A percentile compares a stretch with the other conserved stretches of the same genome.
Conservation (phyloP, 2,797 vertebrate species). For the Amphiprion clarkii region DNA sequence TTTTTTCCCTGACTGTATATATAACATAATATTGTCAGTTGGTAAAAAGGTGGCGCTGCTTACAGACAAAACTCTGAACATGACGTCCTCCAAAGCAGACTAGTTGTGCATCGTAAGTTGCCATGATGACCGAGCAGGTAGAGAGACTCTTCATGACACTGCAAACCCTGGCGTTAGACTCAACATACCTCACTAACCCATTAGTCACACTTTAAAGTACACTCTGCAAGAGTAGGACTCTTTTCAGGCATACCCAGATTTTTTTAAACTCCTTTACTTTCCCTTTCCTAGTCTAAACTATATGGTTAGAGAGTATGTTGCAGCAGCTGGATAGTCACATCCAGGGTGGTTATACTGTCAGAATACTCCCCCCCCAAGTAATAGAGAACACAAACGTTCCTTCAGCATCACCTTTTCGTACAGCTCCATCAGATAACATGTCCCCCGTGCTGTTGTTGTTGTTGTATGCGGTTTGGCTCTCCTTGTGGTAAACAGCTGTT, state of each 20-base stretch:
- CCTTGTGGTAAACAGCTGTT: constrained; percentile 75
- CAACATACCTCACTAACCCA: no score
- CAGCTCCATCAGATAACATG: constrained; percentile 39
- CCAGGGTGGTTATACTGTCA: constrained; percentile 28
- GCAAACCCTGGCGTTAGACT: no score
- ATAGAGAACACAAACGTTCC: constrained; percentile 2
- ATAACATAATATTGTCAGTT: no score
- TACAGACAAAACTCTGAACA: no score
- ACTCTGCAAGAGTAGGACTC: neutral
- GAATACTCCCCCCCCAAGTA: neutral
- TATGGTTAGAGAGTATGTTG: constrained; percentile 6
- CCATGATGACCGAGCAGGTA: no score
- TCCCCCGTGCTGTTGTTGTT: constrained; percentile 66
- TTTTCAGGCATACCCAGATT: constrained; percentile 28
- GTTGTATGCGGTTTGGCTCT: constrained; percentile 56
- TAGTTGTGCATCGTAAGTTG: no score
- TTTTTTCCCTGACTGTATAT: no score
- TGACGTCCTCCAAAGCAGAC: no score
- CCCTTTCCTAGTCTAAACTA: constrained; percentile 19
- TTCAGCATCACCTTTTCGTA: constrained; percentile 38
- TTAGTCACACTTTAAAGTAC: no score
- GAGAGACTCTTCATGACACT: no score
- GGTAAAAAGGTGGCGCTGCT: no score
- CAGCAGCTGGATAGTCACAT: constrained; percentile 29
- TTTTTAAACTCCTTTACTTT: constrained; percentile 13